Evolutionary conservation across 2,113 vertebrate genomes (phyloP).

Genomic region (Myotis yumanensis): DNA sequence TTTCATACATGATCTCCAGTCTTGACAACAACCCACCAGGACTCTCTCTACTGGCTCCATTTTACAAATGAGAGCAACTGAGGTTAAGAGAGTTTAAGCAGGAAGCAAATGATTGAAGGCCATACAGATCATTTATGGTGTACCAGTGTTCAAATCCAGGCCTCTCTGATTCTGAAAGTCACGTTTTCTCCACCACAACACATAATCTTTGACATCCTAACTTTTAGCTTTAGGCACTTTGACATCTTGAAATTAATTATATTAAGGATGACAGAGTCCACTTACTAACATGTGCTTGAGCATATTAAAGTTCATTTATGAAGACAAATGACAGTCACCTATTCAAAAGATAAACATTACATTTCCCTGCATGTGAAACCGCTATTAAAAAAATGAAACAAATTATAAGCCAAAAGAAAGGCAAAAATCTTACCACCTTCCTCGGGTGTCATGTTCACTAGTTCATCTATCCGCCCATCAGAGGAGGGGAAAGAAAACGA

Average conservation of each 20-base stretch:
- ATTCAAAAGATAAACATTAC: conserved; percentile 43
- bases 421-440: conserved; percentile 82
- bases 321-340: conserved; percentile 4
- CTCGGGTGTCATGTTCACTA: conserved; percentile 83
- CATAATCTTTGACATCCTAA: neutral
- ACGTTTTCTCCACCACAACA: neutral
- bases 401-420: conserved; percentile 47
- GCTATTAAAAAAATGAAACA: neutral
- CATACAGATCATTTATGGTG: neutral
- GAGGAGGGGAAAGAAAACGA: conserved; percentile 58
- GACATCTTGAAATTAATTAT: conserved; percentile 6
- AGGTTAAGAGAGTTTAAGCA: neutral
- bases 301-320: conserved; percentile 17
- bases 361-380: conserved; percentile 20
- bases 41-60: neutral
- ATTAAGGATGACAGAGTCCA: neutral
- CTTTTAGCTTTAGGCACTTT: conserved; percentile 27
- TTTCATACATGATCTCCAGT: neutral
- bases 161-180: neutral
- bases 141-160: neutral
- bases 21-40: neutral
- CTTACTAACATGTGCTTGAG: neutral
- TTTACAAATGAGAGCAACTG: neutral
- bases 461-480: conserved; percentile 81
- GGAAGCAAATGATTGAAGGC: neutral